A percentile compares a stretch with the other conserved stretches of the same genome.
Evolutionary conservation across 2,888 invertebrate species (phyloP).

Genomic region (Amorpha juglandis): DNA sequence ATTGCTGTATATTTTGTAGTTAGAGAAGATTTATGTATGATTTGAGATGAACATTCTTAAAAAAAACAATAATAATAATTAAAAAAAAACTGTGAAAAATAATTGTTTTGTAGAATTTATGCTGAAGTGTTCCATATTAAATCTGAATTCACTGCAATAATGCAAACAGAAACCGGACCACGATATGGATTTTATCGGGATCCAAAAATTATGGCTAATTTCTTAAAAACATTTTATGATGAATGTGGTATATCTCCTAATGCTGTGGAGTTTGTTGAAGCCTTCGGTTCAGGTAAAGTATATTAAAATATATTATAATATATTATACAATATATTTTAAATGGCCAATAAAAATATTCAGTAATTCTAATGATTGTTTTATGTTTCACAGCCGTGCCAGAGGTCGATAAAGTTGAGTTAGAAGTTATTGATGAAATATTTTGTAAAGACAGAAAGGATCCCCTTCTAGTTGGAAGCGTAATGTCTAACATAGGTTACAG

Average conservation of each 20-base stretch:
- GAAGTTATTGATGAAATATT: constrained; percentile 84
- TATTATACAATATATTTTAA: neutral
- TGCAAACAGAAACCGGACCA: constrained; percentile 37
- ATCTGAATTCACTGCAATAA: constrained; percentile 39
- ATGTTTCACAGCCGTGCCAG: constrained; percentile 61
- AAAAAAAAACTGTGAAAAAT: no score
- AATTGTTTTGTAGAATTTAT: constrained; percentile 47
- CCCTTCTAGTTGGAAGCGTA: constrained; percentile 80
- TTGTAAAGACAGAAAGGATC: constrained; percentile 78
- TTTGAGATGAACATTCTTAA: no score
- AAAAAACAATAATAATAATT: neutral
- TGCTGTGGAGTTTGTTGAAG: constrained; percentile 86
- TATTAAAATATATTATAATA: no score
- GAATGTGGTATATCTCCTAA: constrained; percentile 84
- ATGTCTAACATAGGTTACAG: constrained; percentile 66
- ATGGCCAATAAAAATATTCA: neutral
- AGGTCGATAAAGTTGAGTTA: constrained; percentile 86
- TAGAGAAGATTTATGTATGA: no score
- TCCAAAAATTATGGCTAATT: constrained; percentile 40
- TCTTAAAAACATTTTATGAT: constrained; percentile 70
- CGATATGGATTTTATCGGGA: constrained; percentile 47
- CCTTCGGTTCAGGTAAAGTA: constrained; percentile 85
- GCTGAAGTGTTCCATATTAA: constrained; percentile 50
- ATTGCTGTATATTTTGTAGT: no score
- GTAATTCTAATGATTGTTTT: neutral